These are phyloP conservation scores for Leucania comma DNA, from an alignment of 2,888 invertebrate species.

Conservation along the genomic window DNA sequence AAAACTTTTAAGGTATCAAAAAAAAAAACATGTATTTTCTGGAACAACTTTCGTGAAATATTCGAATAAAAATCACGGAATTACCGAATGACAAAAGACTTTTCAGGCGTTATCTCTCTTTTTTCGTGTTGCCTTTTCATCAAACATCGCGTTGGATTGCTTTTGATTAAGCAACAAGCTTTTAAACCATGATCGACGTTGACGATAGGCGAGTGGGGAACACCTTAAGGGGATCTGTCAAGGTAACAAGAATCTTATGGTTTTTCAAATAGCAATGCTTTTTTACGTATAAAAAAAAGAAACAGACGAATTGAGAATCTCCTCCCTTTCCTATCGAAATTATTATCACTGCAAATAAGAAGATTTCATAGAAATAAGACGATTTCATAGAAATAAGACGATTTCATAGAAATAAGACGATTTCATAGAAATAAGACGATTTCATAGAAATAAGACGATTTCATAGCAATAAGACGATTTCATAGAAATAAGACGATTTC, in stretches of 20 bases:
- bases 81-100: no score
- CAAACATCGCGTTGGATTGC: no score
- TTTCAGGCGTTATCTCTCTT: no score
- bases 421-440: background rate
- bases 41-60: no score
- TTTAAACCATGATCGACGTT: no score
- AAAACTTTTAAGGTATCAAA: no score
- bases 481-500: background rate
- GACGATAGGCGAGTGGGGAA: no score
- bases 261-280: background rate
- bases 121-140: no score
- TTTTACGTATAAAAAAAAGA: background rate
- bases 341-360: background rate
- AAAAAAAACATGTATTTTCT: no score
- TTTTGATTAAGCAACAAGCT: no score
- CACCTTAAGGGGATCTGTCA: background rate
- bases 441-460: background rate
- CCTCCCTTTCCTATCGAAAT: background rate
- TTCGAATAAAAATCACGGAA: no score
- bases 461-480: background rate
- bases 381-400: background rate
- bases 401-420: background rate
- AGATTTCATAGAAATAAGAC: background rate
- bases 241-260: background rate
- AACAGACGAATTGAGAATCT: background rate